phyloP scores from a whole-genome alignment of 2,888 invertebrate genomes.

The Amiota minor region DNA sequence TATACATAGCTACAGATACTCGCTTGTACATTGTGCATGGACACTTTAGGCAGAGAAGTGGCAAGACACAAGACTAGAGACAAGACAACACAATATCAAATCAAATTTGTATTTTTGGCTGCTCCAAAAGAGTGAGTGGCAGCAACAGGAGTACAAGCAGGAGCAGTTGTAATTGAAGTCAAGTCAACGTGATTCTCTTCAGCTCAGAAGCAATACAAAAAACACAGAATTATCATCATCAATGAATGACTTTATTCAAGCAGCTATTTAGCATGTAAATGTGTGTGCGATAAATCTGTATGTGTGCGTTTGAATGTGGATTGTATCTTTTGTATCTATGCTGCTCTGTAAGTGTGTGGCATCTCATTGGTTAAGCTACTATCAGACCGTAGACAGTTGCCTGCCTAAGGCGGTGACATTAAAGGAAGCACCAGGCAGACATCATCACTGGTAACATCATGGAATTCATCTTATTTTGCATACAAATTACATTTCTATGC shows the following conservation, averaged over 20 bases:
- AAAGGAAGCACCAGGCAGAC: not conserved
- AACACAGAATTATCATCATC: conserved; percentile 46
- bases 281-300: conserved; percentile 30
- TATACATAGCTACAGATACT: not conserved
- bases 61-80: conserved; percentile 27
- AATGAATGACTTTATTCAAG: conserved; percentile 51
- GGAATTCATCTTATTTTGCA: conserved; percentile 54
- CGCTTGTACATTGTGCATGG: not conserved
- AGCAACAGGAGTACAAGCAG: not conserved
- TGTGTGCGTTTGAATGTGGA: not conserved
- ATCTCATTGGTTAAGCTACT: conserved; percentile 10
- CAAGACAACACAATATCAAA: conserved; percentile 45
- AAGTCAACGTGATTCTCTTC: no score
- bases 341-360: not conserved
- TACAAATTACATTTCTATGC: conserved; percentile 63
- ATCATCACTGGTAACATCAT: conserved; percentile 38
- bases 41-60: not conserved
- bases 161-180: not conserved
- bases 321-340: no score
- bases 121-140: conserved; percentile 42
- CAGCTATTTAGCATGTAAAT: conserved; percentile 65
- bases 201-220: no score
- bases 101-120: conserved; percentile 52
- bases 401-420: conserved; percentile 30
- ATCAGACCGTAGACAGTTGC: not conserved